phyloP scores from a whole-genome alignment of 2,113 vertebrate genomes.

The Cavia aperea region DNA sequence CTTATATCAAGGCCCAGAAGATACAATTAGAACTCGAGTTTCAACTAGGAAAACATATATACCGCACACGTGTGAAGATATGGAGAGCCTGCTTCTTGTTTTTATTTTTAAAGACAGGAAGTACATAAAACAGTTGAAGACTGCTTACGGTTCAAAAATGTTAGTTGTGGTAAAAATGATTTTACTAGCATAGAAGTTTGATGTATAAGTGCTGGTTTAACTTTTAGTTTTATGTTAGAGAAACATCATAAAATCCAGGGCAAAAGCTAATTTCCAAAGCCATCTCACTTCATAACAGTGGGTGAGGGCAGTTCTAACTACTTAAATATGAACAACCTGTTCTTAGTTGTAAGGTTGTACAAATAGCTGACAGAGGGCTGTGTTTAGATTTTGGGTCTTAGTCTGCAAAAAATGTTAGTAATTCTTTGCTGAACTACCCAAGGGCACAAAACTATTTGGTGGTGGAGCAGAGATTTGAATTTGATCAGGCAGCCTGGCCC shows the following conservation, averaged over 20 bases:
- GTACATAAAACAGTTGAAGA: neutral
- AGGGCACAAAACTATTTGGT: conserved; percentile 27
- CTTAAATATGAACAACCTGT: conserved; percentile 19
- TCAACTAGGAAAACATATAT: conserved; percentile 4
- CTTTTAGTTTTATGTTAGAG: conserved; percentile 21
- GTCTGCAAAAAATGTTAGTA: conserved; percentile 47
- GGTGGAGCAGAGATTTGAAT: neutral
- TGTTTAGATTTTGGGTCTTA: conserved; percentile 8
- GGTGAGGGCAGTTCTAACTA: neutral
- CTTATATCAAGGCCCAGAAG: neutral
- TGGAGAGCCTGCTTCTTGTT: neutral
- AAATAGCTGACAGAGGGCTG: conserved; percentile 1
- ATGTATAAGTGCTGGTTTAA: neutral
- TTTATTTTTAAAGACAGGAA: neutral
- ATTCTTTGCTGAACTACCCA: conserved; percentile 8
- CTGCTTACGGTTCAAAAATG: neutral
- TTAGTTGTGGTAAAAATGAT: neutral
- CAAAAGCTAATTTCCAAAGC: conserved; percentile 27
- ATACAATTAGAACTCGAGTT: neutral
- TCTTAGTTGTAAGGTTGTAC: neutral
- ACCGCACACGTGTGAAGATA: neutral
- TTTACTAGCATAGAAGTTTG: neutral
- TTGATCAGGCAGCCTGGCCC: neutral
- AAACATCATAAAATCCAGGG: neutral
- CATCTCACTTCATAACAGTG: neutral